phyloP scores from a whole-genome alignment of 2,113 vertebrate species.

The Myotis lucifugus region DNA sequence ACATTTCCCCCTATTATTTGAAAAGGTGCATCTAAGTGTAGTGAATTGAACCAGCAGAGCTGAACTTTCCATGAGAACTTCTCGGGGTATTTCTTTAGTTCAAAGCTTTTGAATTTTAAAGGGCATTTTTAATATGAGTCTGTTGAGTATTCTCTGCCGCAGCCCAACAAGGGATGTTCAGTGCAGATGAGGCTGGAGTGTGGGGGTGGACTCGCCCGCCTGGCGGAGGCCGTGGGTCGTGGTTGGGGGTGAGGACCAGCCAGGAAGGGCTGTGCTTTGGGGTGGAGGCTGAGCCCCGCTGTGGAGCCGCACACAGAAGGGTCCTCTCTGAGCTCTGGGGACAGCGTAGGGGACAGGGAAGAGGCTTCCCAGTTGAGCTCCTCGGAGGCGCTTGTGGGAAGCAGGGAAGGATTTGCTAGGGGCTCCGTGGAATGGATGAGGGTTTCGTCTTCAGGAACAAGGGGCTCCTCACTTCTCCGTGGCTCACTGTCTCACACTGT shows the following conservation, averaged over 20 bases:
- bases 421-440: neutral
- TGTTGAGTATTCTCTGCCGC: slow-evolving; percentile 85
- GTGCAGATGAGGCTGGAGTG: slow-evolving; percentile 80
- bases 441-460: neutral
- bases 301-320: neutral
- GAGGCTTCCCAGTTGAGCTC: neutral
- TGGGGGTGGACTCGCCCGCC: neutral
- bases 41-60: slow-evolving; percentile 88
- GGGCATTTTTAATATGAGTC: slow-evolving; percentile 95
- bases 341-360: neutral
- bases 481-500: neutral
- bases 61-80: slow-evolving; percentile 94
- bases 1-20: slow-evolving; percentile 94
- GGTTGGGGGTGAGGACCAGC: neutral
- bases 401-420: neutral
- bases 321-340: neutral
- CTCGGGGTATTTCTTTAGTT: slow-evolving; percentile 93
- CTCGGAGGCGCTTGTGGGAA: neutral
- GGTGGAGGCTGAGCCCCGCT: neutral
- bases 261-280: neutral
- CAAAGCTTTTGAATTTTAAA: slow-evolving; percentile 97
- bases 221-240: neutral
- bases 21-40: slow-evolving; percentile 91
- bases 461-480: neutral
- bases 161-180: slow-evolving; percentile 84